Evolutionary conservation across 2,888 invertebrate genomes (phyloP).

Genomic region (Graphium colonna): DNA sequence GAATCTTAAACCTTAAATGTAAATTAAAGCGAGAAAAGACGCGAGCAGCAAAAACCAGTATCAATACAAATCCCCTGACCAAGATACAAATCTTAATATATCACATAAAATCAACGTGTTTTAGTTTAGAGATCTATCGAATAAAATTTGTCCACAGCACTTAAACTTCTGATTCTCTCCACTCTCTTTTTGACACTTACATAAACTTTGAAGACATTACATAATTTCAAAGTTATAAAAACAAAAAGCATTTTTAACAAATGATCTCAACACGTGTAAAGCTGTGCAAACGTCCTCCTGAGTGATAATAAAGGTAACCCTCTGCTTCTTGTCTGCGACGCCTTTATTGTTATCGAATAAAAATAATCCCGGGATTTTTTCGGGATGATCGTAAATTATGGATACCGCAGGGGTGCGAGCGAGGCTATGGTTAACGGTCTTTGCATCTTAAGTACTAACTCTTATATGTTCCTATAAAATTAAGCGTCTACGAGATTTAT

Average conservation of each 20-base stretch:
- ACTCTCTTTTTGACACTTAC: no score
- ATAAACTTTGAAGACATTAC: no score
- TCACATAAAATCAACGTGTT: no score
- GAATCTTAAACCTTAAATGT: no score
- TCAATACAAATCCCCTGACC: no score
- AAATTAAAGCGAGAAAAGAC: no score
- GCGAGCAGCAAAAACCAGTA: no score
- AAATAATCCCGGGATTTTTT: conserved; percentile 77
- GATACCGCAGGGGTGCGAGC: conserved; percentile 57
- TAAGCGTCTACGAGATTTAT: conserved; percentile 16
- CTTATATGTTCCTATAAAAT: conserved; percentile 21
- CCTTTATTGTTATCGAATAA: conserved; percentile 80
- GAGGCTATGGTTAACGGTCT: conserved; percentile 27
- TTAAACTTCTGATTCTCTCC: no score
- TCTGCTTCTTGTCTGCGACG: conserved; percentile 80
- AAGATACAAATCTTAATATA: no score
- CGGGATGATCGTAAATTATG: conserved; percentile 79
- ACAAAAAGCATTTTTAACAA: conserved; percentile 29
- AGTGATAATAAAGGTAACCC: conserved; percentile 78
- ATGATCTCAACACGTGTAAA: conserved; percentile 63
- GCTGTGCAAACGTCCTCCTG: conserved; percentile 69
- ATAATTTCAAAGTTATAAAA: no score
- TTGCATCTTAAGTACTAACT: conserved; percentile 27
- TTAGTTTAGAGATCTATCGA: no score
- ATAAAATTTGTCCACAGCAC: no score